These are phyloP conservation scores for Eulithis prunata DNA, from an alignment of 2,888 invertebrate genomes.

Conservation along the genomic window DNA sequence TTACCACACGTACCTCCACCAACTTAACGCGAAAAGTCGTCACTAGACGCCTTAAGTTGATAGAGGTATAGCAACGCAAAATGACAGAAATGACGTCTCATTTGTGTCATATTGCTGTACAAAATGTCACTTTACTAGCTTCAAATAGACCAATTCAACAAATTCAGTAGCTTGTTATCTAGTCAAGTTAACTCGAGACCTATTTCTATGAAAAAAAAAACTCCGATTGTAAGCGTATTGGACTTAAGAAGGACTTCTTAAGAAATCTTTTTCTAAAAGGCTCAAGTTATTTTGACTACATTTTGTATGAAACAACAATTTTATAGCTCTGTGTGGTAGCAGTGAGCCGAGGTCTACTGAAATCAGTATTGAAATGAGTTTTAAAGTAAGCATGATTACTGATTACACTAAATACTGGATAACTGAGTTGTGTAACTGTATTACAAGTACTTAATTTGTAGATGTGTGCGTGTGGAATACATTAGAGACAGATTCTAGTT, in stretches of 20 bases:
- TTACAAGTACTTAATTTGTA: neutral
- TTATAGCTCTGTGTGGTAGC: conserved; percentile 16
- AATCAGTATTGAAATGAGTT: conserved; percentile 8
- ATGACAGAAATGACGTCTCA: conserved; percentile 28
- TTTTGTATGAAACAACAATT: neutral
- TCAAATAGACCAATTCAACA: neutral
- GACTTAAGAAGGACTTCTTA: no score
- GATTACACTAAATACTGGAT: conserved; percentile 6
- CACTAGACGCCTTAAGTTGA: conserved; percentile 15
- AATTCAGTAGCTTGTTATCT: neutral
- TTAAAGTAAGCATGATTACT: conserved; percentile 27
- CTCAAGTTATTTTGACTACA: conserved; percentile 9
- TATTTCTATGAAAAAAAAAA: neutral
- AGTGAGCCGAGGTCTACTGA: conserved; percentile 15
- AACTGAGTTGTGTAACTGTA: conserved; percentile 5
- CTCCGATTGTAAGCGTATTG: no score
- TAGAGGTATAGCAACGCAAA: conserved; percentile 15
- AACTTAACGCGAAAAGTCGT: conserved; percentile 23
- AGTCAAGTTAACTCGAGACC: conserved; percentile 17
- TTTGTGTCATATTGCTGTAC: conserved; percentile 3
- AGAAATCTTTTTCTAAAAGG: neutral
- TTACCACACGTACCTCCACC: conserved; percentile 16
- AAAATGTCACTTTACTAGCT: conserved; percentile 2
- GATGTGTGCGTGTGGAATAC: no score
- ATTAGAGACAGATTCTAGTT: no score